Evolutionary conservation across 2,888 invertebrate species (phyloP).

Genomic region (Dolichomitus sp.): DNA sequence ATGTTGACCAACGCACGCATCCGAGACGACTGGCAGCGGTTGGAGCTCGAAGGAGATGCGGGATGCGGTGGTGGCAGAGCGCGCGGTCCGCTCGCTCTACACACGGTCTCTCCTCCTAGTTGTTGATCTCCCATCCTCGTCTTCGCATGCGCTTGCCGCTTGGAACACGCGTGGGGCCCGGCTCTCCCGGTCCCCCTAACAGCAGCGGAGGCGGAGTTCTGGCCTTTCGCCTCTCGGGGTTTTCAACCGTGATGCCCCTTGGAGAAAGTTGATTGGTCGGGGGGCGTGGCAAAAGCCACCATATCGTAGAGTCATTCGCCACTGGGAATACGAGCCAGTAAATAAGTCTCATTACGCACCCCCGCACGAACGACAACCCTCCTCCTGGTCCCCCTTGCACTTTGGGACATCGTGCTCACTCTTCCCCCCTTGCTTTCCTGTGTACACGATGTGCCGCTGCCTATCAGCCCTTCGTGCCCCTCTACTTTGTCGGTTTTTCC

Average conservation of each 20-base stretch:
- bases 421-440: background rate
- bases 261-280: conserved; percentile 74
- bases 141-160: conserved; percentile 39
- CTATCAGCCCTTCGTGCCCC: background rate
- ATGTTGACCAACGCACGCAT: conserved; percentile 81
- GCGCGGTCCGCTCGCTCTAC: conserved; percentile 33
- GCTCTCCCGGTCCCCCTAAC: conserved; percentile 36
- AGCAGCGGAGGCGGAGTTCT: conserved; percentile 45
- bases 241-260: conserved; percentile 39
- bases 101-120: conserved; percentile 26
- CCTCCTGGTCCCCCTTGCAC: background rate
- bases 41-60: conserved; percentile 62
- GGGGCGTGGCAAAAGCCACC: conserved; percentile 78
- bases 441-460: background rate
- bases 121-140: background rate
- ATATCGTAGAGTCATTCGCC: conserved; percentile 75
- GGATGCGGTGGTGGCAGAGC: conserved; percentile 50
- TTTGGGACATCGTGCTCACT: conserved; percentile 6
- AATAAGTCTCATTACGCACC: conserved; percentile 78
- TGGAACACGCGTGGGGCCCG: conserved; percentile 49
- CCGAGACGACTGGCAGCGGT: conserved; percentile 79
- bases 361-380: conserved; percentile 36
- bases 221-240: conserved; percentile 15
- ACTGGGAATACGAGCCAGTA: conserved; percentile 64
- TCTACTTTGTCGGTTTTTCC: conserved; percentile 3